phyloP scores from a whole-genome alignment of 2,113 vertebrate genomes.

The Perccottus glenii region DNA sequence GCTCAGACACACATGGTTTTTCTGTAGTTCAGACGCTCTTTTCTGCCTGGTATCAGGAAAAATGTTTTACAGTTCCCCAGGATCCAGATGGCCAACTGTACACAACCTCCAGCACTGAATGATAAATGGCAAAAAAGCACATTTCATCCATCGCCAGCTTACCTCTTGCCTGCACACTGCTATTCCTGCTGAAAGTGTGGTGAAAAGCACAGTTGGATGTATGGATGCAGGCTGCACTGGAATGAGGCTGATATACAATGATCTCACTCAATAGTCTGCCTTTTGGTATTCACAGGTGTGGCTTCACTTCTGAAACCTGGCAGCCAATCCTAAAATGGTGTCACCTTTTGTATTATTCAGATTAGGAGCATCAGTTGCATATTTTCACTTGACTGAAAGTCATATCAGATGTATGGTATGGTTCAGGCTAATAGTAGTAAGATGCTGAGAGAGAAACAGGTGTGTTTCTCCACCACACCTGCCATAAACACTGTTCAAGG shows the following conservation, averaged over 20 bases:
- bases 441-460: conserved; percentile 37
- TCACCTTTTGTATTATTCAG: conserved; percentile 12
- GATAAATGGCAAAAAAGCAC: conserved; percentile 78
- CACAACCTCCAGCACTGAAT: conserved; percentile 79
- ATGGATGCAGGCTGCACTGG: conserved; percentile 50
- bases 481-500: conserved; percentile 57
- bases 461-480: conserved; percentile 43
- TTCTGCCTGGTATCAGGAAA: conserved; percentile 67
- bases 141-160: conserved; percentile 75
- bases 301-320: conserved; percentile 37
- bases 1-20: conserved; percentile 7
- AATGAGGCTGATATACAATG: conserved; percentile 51
- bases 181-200: conserved; percentile 66
- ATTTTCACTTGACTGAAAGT: conserved; percentile 1
- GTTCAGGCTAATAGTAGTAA: conserved; percentile 20
- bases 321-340: conserved; percentile 37
- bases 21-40: conserved; percentile 57
- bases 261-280: conserved; percentile 41
- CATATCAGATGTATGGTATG: conserved; percentile 22
- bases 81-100: conserved; percentile 81
- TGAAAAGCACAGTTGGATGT: conserved; percentile 60
- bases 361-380: conserved; percentile 23
- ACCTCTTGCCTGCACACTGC: conserved; percentile 65
- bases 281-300: conserved; percentile 42
- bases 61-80: conserved; percentile 78